phyloP scores from a whole-genome alignment of 1,140 invertebrate genomes.

The Drosophila takahashii region DNA sequence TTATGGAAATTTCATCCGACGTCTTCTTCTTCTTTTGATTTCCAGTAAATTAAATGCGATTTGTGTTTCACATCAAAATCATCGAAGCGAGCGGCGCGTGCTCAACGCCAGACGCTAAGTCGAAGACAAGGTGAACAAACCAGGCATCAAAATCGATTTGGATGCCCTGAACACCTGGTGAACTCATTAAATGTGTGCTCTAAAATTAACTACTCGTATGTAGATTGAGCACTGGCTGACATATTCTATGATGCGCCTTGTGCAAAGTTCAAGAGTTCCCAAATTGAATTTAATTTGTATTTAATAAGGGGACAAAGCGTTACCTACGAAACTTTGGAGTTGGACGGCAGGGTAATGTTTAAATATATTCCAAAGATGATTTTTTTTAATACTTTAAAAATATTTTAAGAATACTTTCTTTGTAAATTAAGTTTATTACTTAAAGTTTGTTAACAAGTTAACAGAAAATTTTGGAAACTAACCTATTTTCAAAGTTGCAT shows the following conservation, averaged over 20 bases:
- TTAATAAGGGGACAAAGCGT: no score
- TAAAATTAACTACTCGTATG: slow-evolving; percentile 22
- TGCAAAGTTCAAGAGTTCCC: background rate
- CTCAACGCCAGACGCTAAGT: slow-evolving; percentile 35
- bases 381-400: no score
- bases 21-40: slow-evolving; percentile 46
- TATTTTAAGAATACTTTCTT: no score
- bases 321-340: background rate
- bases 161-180: slow-evolving; percentile 11
- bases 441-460: no score
- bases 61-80: slow-evolving; percentile 49
- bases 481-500: background rate
- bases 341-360: no score
- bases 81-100: slow-evolving; percentile 45
- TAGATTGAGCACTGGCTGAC: background rate
- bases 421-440: no score
- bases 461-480: background rate
- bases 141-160: slow-evolving; percentile 40
- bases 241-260: background rate
- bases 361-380: no score
- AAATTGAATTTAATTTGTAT: background rate
- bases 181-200: slow-evolving; percentile 24
- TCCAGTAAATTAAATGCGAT: slow-evolving; percentile 81
- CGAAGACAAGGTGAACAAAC: slow-evolving; percentile 32
- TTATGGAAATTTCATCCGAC: slow-evolving; percentile 53